Conservation (phyloP, 92 coral and sea anemone genomes). For the Porites evermanni region DNA sequence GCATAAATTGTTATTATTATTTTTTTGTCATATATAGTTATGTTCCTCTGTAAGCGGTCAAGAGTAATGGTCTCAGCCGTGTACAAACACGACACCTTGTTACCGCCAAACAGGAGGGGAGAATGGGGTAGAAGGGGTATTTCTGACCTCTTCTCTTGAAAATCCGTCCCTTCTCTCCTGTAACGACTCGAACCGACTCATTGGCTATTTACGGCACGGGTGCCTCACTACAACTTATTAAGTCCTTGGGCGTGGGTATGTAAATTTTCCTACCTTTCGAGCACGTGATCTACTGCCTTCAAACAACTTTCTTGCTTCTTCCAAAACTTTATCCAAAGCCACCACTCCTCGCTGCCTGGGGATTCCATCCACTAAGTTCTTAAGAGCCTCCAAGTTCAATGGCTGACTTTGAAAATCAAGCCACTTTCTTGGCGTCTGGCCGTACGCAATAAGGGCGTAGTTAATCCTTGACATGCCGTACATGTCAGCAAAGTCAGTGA, state of each 20-base stretch:
- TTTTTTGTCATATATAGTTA: too few species aligned
- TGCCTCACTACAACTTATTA: too few species aligned
- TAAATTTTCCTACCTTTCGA: slow-evolving; percentile 54
- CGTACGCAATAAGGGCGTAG: slow-evolving; percentile 76
- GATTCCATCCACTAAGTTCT: slow-evolving; percentile 47
- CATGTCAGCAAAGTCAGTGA: slow-evolving; percentile 73
- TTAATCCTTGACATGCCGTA: slow-evolving; percentile 70
- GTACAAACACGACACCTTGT: too few species aligned
- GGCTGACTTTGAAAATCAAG: slow-evolving; percentile 67
- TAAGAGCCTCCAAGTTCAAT: slow-evolving; percentile 55
- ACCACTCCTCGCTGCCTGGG: slow-evolving; percentile 55
- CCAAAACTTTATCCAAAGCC: slow-evolving; percentile 66
- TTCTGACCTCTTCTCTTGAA: too few species aligned
- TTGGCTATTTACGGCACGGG: too few species aligned
- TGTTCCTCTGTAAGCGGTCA: too few species aligned
- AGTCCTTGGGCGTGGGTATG: background rate
- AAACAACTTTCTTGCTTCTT: slow-evolving; percentile 59
- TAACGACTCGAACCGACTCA: too few species aligned
- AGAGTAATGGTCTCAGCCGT: too few species aligned
- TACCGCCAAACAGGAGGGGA: too few species aligned
- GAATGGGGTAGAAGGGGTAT: too few species aligned
- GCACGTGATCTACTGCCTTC: slow-evolving; percentile 80
- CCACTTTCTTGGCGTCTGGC: slow-evolving; percentile 48
- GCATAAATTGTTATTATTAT: too few species aligned
- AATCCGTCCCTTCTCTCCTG: too few species aligned